Evolutionary conservation across 2,888 invertebrate species (phyloP).

Genomic region (Harpagoxenus sublaevis): DNA sequence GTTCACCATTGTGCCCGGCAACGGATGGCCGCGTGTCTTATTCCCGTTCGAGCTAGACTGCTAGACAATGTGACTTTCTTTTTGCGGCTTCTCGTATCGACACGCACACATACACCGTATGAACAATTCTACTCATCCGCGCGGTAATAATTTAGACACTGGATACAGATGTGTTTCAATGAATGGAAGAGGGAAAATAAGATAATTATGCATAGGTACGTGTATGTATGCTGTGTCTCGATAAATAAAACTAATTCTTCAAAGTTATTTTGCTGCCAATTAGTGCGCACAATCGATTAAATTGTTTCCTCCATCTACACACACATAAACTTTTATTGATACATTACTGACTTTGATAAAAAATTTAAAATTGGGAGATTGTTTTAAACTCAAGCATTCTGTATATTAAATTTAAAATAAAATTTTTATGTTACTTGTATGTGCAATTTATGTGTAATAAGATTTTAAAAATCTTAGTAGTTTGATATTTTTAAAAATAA

Average conservation of each 20-base stretch:
- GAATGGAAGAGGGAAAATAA: background rate
- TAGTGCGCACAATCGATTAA: background rate
- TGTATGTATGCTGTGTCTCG: background rate
- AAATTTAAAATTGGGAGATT: background rate
- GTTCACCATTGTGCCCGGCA: slow-evolving; percentile 65
- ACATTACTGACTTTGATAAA: background rate
- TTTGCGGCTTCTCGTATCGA: slow-evolving; percentile 24
- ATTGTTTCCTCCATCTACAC: too few species aligned
- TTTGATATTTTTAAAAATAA: background rate
- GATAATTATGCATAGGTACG: background rate
- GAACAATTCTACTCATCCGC: slow-evolving; percentile 67
- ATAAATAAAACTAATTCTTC: background rate
- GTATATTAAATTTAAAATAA: background rate
- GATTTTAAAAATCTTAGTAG: background rate
- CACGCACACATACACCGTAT: slow-evolving; percentile 36
- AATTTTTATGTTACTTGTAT: background rate
- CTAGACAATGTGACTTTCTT: slow-evolving; percentile 70
- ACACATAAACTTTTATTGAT: background rate
- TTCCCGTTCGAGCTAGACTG: slow-evolving; percentile 59
- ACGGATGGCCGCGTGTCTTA: slow-evolving; percentile 66
- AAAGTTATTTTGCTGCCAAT: background rate
- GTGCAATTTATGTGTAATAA: background rate
- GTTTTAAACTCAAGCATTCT: background rate
- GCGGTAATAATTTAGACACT: slow-evolving; percentile 63
- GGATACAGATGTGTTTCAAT: slow-evolving; percentile 59